Evolutionary conservation across 2,113 vertebrate genomes (phyloP).

Genomic region (Trichechus manatus): DNA sequence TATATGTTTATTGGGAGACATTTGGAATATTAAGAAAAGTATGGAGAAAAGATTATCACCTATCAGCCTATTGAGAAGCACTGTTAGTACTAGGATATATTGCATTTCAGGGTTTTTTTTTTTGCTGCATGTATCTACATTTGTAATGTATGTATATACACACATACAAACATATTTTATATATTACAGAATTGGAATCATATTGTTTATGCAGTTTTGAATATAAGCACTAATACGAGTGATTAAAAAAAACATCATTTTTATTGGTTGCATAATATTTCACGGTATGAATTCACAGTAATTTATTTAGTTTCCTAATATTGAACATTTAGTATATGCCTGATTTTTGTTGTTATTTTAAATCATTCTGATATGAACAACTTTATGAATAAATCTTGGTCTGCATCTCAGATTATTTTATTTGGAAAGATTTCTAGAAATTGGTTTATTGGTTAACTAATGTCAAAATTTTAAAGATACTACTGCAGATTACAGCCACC

Average conservation of each 20-base stretch:
- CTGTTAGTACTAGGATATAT: background rate
- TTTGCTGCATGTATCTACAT: background rate
- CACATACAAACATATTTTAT: background rate
- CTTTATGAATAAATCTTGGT: constrained; percentile 15
- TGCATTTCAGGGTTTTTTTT: background rate
- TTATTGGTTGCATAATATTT: too few relatives aligned
- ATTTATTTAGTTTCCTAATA: background rate
- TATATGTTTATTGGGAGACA: background rate
- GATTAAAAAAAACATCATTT: background rate
- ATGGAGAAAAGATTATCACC: background rate
- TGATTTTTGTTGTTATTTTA: background rate
- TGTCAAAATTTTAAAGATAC: constrained; percentile 16
- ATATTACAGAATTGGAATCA: background rate
- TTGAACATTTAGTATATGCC: constrained; percentile 20
- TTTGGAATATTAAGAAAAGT: background rate
- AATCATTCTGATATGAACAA: background rate
- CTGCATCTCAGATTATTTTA: background rate
- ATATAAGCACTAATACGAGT: background rate
- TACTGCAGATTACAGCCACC: background rate
- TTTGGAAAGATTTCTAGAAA: constrained; percentile 20
- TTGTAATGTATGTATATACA: background rate
- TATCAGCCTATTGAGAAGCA: background rate
- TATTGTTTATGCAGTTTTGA: background rate
- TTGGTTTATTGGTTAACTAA: background rate
- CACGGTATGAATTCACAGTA: background rate